Evolutionary conservation across 1,140 invertebrate species (phyloP).

Genomic region (Cataglyphis hispanica): DNA sequence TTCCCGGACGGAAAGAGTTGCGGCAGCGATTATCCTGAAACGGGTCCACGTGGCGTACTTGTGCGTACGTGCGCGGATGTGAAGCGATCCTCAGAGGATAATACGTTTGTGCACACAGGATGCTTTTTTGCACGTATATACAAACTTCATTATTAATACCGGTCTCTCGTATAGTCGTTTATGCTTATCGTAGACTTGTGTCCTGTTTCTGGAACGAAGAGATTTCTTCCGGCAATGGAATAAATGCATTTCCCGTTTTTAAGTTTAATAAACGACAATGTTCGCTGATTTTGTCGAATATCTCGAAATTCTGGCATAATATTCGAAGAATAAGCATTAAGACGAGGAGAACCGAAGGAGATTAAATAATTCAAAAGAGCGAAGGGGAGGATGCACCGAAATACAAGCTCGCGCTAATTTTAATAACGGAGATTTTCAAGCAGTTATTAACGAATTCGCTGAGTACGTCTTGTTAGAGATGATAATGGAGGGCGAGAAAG

Average conservation of each 20-base stretch:
- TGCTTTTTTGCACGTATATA: not conserved
- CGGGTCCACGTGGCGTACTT: constrained; percentile 27
- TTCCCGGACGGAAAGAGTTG: constrained; percentile 35
- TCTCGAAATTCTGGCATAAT: constrained; percentile 24
- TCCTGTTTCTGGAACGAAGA: constrained; percentile 4
- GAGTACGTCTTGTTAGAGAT: constrained; percentile 58
- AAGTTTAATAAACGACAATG: constrained; percentile 31
- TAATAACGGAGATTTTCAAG: constrained; percentile 72
- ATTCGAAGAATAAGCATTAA: not conserved
- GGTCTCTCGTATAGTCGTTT: not conserved
- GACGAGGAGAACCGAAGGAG: not conserved
- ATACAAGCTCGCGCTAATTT: constrained; percentile 73
- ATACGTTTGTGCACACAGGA: not conserved
- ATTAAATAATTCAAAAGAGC: constrained; percentile 28
- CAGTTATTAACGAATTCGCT: constrained; percentile 73
- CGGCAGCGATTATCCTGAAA: constrained; percentile 42
- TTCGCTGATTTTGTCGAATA: not conserved
- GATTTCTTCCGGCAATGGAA: constrained; percentile 3
- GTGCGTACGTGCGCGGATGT: constrained; percentile 49
- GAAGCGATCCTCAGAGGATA: constrained; percentile 15
- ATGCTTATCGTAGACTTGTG: constrained; percentile 8
- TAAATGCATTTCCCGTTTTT: not conserved
- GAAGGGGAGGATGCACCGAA: not conserved
- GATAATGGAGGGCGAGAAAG: constrained; percentile 40
- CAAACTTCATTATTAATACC: constrained; percentile 4